These are phyloP conservation scores for Neuroterus valhalla DNA, from an alignment of 1,140 invertebrate genomes.

Conservation along the genomic window DNA sequence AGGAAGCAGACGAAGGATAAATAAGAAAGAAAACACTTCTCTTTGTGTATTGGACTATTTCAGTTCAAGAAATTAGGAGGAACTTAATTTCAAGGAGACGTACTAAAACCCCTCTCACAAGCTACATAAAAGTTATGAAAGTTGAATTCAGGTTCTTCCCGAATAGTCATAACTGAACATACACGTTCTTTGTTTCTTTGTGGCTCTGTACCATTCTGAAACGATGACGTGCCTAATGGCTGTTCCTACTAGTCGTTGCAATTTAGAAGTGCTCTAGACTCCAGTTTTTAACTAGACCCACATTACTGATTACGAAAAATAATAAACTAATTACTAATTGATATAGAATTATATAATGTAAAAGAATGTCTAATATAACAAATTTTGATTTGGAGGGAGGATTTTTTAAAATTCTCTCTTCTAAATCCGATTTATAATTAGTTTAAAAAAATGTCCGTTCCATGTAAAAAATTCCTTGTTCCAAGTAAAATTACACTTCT, in stretches of 20 bases:
- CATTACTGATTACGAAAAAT: not conserved
- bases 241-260: not conserved
- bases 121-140: not conserved
- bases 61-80: not conserved
- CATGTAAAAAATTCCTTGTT: too few species aligned
- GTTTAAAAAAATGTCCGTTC: too few species aligned
- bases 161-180: not conserved
- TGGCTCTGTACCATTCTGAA: not conserved
- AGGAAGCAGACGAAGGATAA: not conserved
- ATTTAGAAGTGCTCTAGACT: not conserved
- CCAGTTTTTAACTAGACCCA: too few species aligned
- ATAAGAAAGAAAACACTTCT: not conserved
- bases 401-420: too few species aligned
- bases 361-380: too few species aligned
- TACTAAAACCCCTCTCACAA: not conserved
- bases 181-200: not conserved
- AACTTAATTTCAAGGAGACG: not conserved
- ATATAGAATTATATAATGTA: too few species aligned
- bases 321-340: too few species aligned
- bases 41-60: not conserved
- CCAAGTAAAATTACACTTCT: too few species aligned
- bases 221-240: not conserved
- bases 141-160: not conserved
- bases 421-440: too few species aligned
- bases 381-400: too few species aligned